Evolutionary conservation across 1,140 invertebrate species (phyloP).

Genomic region (Lethrus apterus): DNA sequence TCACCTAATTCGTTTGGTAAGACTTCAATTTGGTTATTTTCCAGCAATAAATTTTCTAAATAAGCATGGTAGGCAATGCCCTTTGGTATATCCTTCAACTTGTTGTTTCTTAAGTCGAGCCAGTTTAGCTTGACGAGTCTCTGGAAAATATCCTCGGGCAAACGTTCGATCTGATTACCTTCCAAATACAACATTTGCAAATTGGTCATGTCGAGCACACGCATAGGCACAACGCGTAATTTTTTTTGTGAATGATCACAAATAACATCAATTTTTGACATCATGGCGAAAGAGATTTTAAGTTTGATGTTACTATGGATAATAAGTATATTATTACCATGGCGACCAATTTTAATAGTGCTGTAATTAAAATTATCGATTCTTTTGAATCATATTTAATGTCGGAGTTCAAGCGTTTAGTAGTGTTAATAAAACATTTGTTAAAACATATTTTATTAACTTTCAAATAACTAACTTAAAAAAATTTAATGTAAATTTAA

Average conservation of each 20-base stretch:
- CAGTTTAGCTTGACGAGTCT: conserved; percentile 36
- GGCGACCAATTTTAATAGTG: too few relatives aligned
- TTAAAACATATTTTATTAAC: too few relatives aligned
- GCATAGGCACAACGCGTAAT: conserved; percentile 26
- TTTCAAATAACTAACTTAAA: too few relatives aligned
- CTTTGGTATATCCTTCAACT: conserved; percentile 31
- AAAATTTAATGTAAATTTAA: too few relatives aligned
- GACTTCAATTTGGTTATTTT: conserved; percentile 33
- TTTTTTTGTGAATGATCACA: conserved; percentile 29
- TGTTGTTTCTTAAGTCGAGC: conserved; percentile 41
- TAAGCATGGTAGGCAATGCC: conserved; percentile 35
- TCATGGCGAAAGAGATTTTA: too few relatives aligned
- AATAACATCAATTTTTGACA: conserved; percentile 33
- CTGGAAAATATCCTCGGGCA: conserved; percentile 37
- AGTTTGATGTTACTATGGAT: conserved; percentile 4
- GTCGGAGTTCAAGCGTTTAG: too few relatives aligned
- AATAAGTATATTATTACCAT: too few relatives aligned
- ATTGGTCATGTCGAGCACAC: conserved; percentile 29
- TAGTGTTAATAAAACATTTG: too few relatives aligned
- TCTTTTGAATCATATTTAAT: too few relatives aligned
- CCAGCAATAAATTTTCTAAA: conserved; percentile 38
- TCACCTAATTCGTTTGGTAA: conserved; percentile 36
- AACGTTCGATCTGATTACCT: conserved; percentile 30
- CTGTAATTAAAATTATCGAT: too few relatives aligned
- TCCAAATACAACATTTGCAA: conserved; percentile 41